A percentile compares a stretch with the other conserved stretches of the same genome.
phyloP scores from a whole-genome alignment of 2,797 vertebrate species.

The Ibycter americanus region DNA sequence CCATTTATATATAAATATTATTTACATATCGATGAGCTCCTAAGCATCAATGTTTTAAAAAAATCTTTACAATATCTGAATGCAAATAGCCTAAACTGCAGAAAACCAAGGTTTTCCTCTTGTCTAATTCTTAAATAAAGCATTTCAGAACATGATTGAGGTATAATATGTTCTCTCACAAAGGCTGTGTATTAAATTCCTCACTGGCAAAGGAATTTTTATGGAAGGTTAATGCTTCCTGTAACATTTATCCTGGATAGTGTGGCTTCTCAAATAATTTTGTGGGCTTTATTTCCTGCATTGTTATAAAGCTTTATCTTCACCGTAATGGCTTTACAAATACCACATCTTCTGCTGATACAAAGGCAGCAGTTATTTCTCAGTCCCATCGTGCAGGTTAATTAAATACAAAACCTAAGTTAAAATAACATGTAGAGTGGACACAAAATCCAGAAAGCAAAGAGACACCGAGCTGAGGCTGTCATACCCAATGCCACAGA shows the following conservation, averaged over 20 bases:
- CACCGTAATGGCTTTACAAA: constrained; percentile 54
- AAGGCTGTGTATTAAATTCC: constrained; percentile 70
- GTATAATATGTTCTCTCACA: constrained; percentile 62
- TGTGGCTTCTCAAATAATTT: constrained; percentile 68
- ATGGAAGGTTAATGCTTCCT: constrained; percentile 73
- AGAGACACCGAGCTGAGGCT: neutral
- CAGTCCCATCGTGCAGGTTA: constrained; percentile 37
- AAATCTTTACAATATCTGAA: neutral
- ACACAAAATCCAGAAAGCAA: neutral
- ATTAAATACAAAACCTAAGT: constrained; percentile 51
- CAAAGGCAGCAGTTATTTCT: constrained; percentile 54
- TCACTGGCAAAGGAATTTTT: constrained; percentile 72
- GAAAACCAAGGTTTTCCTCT: neutral
- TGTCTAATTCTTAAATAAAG: constrained; percentile 61
- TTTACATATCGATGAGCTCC: neutral
- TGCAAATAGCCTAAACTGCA: neutral
- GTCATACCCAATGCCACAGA: neutral
- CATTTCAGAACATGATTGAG: constrained; percentile 49
- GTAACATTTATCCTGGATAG: constrained; percentile 73
- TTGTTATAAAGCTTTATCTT: constrained; percentile 67
- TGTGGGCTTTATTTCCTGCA: constrained; percentile 66
- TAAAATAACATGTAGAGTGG: neutral
- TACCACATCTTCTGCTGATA: constrained; percentile 26
- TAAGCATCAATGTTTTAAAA: neutral
- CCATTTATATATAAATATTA: neutral